phyloP scores from a whole-genome alignment of 1,140 invertebrate species.

The Neuroterus valhalla region DNA sequence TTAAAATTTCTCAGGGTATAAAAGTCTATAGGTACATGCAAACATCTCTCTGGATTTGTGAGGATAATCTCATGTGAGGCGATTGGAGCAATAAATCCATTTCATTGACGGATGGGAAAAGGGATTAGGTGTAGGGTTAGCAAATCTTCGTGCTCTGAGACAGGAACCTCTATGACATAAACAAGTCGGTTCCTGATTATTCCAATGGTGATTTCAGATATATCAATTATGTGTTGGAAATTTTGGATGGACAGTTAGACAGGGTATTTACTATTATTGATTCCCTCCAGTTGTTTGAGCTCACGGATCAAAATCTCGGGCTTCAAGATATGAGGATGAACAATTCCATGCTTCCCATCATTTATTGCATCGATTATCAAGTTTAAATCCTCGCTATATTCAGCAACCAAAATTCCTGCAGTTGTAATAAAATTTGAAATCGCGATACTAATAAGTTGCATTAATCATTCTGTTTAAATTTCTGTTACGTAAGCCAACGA shows the following conservation, averaged over 20 bases:
- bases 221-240: not conserved
- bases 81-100: not conserved
- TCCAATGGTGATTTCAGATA: too few species aligned
- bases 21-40: not conserved
- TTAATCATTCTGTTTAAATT: not conserved
- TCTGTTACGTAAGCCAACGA: not conserved
- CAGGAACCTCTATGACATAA: too few species aligned
- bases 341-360: not conserved
- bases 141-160: too few species aligned
- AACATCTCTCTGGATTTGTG: not conserved
- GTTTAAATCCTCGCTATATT: conserved; percentile 6
- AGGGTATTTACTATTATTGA: not conserved
- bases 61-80: not conserved
- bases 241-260: not conserved
- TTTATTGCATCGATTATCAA: not conserved
- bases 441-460: not conserved
- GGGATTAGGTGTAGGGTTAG: not conserved
- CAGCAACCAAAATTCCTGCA: not conserved
- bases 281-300: not conserved
- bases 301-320: not conserved
- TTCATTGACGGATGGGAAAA: not conserved
- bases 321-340: not conserved
- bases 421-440: not conserved
- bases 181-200: too few species aligned
- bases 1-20: not conserved